Percentiles rank a stretch among this genome's conserved stretches.
Conservation (phyloP, 2,797 vertebrate genomes). For the Cirrhinus molitorella region DNA sequence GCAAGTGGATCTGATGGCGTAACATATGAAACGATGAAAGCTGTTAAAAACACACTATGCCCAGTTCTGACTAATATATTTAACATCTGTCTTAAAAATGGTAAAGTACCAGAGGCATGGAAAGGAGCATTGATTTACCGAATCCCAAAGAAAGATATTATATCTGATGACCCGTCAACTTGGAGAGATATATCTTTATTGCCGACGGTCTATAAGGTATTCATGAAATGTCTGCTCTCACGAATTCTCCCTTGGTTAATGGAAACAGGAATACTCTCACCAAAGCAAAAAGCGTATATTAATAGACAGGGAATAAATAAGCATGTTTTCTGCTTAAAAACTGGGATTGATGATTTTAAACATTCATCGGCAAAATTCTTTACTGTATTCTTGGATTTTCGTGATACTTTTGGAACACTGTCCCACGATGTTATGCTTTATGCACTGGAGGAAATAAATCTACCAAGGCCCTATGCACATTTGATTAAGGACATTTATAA, state of each 20-base stretch:
- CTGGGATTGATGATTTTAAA: neutral
- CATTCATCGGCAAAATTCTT: neutral
- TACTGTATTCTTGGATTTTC: neutral
- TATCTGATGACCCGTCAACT: no score
- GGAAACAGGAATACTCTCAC: slow-evolving; percentile 22
- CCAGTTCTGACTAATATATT: no score
- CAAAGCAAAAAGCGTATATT: slow-evolving; percentile 54
- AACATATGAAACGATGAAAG: neutral
- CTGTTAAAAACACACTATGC: no score
- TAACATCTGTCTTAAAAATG: no score
- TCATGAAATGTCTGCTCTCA: neutral
- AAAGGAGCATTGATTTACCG: no score
- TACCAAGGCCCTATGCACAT: neutral
- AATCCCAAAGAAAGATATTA: no score
- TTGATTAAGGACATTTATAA: no score
- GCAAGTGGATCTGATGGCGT: neutral
- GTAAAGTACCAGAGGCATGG: no score
- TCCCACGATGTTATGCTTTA: neutral
- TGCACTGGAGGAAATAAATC: neutral
- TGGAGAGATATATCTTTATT: no score
- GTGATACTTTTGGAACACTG: neutral
- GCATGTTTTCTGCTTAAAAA: slow-evolving; percentile 21
- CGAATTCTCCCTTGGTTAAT: neutral
- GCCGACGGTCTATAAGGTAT: neutral
- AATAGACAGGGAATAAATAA: slow-evolving; percentile 52